These are phyloP conservation scores for Fratercula arctica DNA, from an alignment of 2,797 vertebrate species.

Conservation along the genomic window DNA sequence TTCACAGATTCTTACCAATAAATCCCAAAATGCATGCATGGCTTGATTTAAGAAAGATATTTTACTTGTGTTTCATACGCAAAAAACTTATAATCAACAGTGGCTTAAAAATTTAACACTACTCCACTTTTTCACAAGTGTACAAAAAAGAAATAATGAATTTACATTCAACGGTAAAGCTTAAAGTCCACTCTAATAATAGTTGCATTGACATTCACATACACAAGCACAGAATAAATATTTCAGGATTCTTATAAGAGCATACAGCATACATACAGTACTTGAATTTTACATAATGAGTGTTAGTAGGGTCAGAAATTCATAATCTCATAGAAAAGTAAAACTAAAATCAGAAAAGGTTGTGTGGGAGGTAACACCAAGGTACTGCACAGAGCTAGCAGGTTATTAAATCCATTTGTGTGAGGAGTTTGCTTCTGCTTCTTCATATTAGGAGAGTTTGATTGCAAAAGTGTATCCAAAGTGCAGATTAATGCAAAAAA, in stretches of 20 bases:
- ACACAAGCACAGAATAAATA: conserved; percentile 99
- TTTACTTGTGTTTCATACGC: conserved; percentile 99
- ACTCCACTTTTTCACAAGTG: conserved; percentile 94
- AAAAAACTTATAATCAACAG: conserved; percentile 84
- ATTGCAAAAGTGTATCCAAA: conserved; percentile 78
- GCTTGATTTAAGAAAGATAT: conserved; percentile 95
- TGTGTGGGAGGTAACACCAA: conserved; percentile 85
- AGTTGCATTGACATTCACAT: conserved; percentile 96
- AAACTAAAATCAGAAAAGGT: conserved; percentile 76
- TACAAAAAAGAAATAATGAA: conserved; percentile 91
- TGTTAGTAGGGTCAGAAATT: conserved; percentile 91
- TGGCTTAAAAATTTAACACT: conserved; percentile 86
- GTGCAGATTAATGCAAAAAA: conserved; percentile 77
- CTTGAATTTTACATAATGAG: conserved; percentile 91
- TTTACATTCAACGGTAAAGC: conserved; percentile 89
- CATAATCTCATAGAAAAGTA: conserved; percentile 87
- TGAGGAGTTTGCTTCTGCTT: conserved; percentile 78
- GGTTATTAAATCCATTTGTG: conserved; percentile 80
- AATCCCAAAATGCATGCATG: conserved; percentile 75
- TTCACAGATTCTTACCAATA: conserved; percentile 72
- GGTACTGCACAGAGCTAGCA: conserved; percentile 89
- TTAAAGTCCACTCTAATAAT: conserved; percentile 91
- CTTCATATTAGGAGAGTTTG: conserved; percentile 63
- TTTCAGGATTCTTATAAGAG: conserved; percentile 88
- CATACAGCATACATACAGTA: conserved; percentile 92